phyloP scores from a whole-genome alignment of 2,113 vertebrate genomes.

The Noturus placidus region DNA sequence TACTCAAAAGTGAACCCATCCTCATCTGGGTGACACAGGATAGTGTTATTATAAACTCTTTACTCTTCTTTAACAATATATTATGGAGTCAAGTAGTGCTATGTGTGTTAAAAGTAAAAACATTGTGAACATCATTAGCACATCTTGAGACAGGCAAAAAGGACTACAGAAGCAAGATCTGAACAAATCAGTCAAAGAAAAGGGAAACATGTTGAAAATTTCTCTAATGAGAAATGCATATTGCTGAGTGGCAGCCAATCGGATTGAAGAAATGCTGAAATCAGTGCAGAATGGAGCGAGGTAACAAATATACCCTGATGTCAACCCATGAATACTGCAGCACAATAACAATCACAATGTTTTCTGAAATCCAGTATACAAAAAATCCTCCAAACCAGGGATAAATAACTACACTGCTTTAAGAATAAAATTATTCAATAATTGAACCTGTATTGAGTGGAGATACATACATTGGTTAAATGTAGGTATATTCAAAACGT shows the following conservation, averaged over 20 bases:
- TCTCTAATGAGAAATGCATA: neutral
- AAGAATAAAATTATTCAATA: neutral
- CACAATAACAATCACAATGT: neutral
- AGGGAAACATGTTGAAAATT: neutral
- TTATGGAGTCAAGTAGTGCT: neutral
- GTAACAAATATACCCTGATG: neutral
- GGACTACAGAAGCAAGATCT: neutral
- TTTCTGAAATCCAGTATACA: neutral
- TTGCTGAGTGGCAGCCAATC: neutral
- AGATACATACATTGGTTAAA: no score
- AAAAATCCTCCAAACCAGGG: neutral
- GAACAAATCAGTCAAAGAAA: neutral
- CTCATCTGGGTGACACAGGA: neutral
- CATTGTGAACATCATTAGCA: no score
- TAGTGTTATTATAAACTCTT: neutral
- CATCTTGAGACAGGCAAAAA: neutral
- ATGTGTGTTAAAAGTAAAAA: neutral
- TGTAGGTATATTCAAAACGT: no score
- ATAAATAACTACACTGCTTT: neutral
- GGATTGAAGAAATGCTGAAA: neutral
- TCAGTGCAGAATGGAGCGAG: neutral
- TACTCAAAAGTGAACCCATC: neutral
- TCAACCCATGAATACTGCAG: neutral
- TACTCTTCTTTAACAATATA: neutral
- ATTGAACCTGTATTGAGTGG: no score